Base-by-base conservation (phyloP, 2,113 vertebrate genomes). In the Chunga burmeisteri region DNA sequence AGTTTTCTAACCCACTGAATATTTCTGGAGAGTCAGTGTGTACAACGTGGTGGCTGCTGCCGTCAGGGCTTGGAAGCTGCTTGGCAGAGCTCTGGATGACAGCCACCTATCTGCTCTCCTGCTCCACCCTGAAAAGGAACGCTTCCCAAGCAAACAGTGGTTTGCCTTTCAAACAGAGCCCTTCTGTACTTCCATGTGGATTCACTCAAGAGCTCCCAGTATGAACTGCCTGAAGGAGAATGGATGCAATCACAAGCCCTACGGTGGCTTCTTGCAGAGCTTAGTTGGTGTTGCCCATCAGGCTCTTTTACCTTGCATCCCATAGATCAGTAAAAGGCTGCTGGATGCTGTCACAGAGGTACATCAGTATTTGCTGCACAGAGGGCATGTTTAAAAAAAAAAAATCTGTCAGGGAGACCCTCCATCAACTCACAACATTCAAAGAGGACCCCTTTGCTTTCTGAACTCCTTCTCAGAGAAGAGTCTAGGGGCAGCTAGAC, bases 31-130 rank as follows among this genome's bases (percentile, higher is more conserved):
- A 30, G 9, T 44, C 1, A 5, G 20, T 7, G 6, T 46, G 23
- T 44, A n/a, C 17, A 42, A 1, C 0, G 0, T 15, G 46, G 26
- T 62, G 56, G 16, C 5, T 0, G 0, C 27, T 66, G 29, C 36
- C 32, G 3, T 3, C 11, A 10, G 29, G 55, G 21, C 20, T 84
- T 42, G 0, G 5, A 42, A 63, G 38, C 10, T 47, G 29, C 44
- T 59, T 42, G 32, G 10, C 40, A 68, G 49, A 85, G 21, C 1
- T 79, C 27, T 67, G 46, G 30, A 5, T 78, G 44, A 13, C 36
- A 46, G 49, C 5, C 25, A 29, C 5, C 14, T 18, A 1, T 4
- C 58, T 42, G 21, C 7, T 18, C n/a, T 79, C 30, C 36, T 63
- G 30, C 16, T 38, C 44, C 55, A 46, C 42, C 21, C 50, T 23